Base-by-base conservation (phyloP, 2,113 vertebrate genomes). In the Barnardius zonarius region DNA sequence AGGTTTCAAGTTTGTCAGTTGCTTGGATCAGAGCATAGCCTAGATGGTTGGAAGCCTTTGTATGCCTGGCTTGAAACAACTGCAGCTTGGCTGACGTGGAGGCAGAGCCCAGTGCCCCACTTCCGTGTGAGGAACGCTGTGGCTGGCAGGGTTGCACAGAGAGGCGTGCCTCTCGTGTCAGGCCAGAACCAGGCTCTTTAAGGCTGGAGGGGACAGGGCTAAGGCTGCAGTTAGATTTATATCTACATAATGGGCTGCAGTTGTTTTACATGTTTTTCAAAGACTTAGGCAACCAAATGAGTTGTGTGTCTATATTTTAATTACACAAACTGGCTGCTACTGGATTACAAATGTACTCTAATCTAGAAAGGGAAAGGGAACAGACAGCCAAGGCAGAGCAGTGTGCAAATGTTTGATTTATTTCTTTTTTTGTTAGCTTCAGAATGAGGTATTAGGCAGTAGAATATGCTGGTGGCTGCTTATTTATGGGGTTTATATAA, bases 241-340 rank as follows among this genome's bases (percentile, higher is more conserved):
- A 86, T 85, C 94, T 93, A 13, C 11, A 6, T 95, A 79, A 94
- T 92, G 44, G 62, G 11, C 66, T 82, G 67, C 77, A 85, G 86
- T 85, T 91, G 81, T 78, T 86, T 84, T 70, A 92, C 68, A 23
- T 75, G 64, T 77, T 95, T 95, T 95, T 88, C 88, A 93, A 72
- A 94, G 83, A 55, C 35, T 90, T 93, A 51, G 6, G 73, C 85
- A 93, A 92, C 35, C 24, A 64, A 88, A 72, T 70, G 48, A 80
- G 39, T 64, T 91, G 7, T 86, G 25, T 69, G 30, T 90, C 46
- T 86, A 72, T 68, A 39, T 75, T 94, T 93, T 96, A 88, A 81
- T 90, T 92, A 75, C 51, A 63, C 54, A 27, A 68, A 31, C 76
- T 88, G 61, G 54, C 61, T 92, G 23, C 78, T 70, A 20, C 67